Conservation (phyloP, 2,797 vertebrate genomes). For the Paguma larvata region DNA sequence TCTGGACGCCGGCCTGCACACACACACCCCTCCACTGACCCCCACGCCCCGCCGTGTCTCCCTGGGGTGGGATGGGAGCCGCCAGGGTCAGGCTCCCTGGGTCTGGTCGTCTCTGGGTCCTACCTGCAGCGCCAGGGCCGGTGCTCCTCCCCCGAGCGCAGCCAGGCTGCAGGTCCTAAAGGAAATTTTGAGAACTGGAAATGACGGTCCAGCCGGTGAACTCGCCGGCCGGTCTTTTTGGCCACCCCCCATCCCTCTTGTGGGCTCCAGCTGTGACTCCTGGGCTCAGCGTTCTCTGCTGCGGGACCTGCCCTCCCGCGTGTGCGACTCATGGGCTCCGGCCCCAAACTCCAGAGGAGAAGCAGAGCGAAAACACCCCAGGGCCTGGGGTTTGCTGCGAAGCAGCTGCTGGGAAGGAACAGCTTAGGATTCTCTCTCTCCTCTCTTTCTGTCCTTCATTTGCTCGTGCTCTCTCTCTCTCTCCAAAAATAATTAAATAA, state of each 20-base stretch:
- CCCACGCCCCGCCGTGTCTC: rapidly evolving
- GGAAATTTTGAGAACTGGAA: slow-evolving; percentile 68
- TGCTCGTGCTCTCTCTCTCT: too few relatives aligned
- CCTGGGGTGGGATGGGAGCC: neutral
- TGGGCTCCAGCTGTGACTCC: neutral
- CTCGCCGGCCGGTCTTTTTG: slow-evolving; percentile 55
- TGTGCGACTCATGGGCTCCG: neutral
- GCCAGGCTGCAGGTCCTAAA: neutral
- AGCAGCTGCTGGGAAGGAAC: too few relatives aligned
- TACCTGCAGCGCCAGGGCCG: neutral
- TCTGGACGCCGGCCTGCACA: too few relatives aligned
- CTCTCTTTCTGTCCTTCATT: too few relatives aligned
- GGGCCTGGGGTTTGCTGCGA: too few relatives aligned
- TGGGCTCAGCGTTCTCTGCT: neutral
- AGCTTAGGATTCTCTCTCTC: too few relatives aligned
- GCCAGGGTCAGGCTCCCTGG: neutral
- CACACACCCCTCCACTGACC: rapidly evolving
- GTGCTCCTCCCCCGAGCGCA: neutral
- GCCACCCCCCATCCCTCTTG: slow-evolving; percentile 57
- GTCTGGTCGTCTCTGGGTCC: neutral
- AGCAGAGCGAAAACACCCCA: neutral
- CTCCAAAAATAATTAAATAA: too few relatives aligned
- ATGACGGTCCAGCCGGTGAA: slow-evolving; percentile 50
- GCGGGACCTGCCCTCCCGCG: slow-evolving; percentile 18
- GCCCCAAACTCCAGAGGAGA: neutral